Base-by-base conservation (phyloP, 2,113 vertebrate genomes). In the Pitta sordida region DNA sequence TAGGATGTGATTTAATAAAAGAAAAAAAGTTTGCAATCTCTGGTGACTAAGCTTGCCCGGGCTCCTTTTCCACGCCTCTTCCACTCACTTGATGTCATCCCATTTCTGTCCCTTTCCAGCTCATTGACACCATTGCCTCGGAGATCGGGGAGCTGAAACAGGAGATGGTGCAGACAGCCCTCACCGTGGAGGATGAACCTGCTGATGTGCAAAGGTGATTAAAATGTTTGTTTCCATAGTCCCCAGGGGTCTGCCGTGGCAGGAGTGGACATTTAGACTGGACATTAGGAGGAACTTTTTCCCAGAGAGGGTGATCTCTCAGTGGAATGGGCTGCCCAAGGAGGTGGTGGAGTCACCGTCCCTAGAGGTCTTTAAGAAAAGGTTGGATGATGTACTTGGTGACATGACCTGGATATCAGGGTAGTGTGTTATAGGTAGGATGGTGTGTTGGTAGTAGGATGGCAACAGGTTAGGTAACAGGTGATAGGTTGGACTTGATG, bases 121-220 rank as follows among this genome's bases (percentile, higher is more conserved):
- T 99, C 95, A 98, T 99, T 97, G 98, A 99, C 97, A 98, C 99
- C 11, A 99, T 99, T 84, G 98, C 98, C 48, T 98, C 97, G 56
- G 99, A 99, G 98, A 98, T 99, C 36, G 98, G 98, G 87, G 98
- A 99, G 96, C 97, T 99, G 97, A 98, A 99, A 96, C 98, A 98
- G 86, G 98, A 99, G 98, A 99, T 99, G 99, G 98, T 99, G 65
- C 98, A 98, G 96, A 98, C 98, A 36, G 97, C 97, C 93, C 96
- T 97, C 63, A 74, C 93, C 65, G 93, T 96, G 93, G 97, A 97
- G 94, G 97, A 98, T 91, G 96, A 94, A 90, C 68, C 95, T 81
- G 48, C 92, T 10, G 87, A 89, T 95, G 80, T 95, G 90, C 95
- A 9, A 97, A 98, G 98, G 98, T 98, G 96, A 98, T 84, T 83